Evolutionary conservation across 2,888 invertebrate genomes (phyloP), one percentile per base, ranked within the genome.

Genomic region (Nipponacmea schrenckii): DNA sequence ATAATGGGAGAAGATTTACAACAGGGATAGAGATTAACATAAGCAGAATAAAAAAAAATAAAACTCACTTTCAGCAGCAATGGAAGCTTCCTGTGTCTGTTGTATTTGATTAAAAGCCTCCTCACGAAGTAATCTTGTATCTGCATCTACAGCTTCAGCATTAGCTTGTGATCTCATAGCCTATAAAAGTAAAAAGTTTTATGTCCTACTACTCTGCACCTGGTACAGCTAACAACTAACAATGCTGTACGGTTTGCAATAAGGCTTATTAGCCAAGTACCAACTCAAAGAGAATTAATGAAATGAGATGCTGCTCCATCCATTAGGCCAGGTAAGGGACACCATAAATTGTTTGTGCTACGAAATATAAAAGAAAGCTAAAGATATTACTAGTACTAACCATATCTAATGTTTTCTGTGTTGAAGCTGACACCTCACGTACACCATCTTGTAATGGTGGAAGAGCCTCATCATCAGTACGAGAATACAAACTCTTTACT

Each of bases 381-480:
- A n/a, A n/a, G 5, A 31, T 31, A 31, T 31, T 31, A 31, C 31
- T 3, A 31, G 31, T 14, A 74, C 77, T 48, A 73, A 83, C 83
- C 78, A 73, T 78, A 20, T 72, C 68, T 3, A 70, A 31, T 1
- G 78, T 72, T 17, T 75, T 76, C n/a, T 72, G 62, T 10, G 77
- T 67, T n/a, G 67, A 70, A 5, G 65, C 56, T 56, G 72, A 71
- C 14, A 82, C 31, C 17, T 78, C 75, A 27, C 70, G 66, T 15
- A 85, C 72, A 2, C 80, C 76, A 26, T 73, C 64, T 26, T 75
- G 72, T 4, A 82, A 71, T 31, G 79, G 79, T 7, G 77, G 77
- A 48, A 82, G 73, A 24, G 79, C 78, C 31, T 78, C 74, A 46
- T 82, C 92, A 64, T 90, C 91, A 0, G 93, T 92, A 85, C 93